A percentile compares a stretch with the other conserved stretches of the same genome.
These are phyloP conservation scores for Chloebia gouldiae DNA, from an alignment of 2,113 vertebrate genomes.

Conservation along the genomic window DNA sequence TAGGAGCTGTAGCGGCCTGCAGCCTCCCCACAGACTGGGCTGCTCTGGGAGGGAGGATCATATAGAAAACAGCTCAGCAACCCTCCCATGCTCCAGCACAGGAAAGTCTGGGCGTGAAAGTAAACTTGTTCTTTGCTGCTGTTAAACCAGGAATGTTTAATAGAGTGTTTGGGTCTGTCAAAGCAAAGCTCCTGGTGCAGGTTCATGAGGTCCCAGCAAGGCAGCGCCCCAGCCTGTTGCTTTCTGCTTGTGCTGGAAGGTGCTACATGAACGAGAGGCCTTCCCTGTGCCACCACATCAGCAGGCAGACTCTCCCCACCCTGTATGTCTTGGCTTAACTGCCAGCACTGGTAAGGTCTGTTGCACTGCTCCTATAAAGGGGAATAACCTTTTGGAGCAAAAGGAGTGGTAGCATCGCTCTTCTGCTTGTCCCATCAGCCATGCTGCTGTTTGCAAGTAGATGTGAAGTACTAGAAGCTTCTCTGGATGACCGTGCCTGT, in stretches of 20 bases:
- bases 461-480: not conserved
- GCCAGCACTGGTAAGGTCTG: not conserved
- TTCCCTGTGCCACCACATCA: not conserved
- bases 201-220: not conserved
- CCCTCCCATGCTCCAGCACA: not conserved
- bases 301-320: not conserved
- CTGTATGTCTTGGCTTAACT: not conserved
- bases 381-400: not conserved
- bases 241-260: not conserved
- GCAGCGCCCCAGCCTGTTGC: fast-evolving
- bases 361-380: not conserved
- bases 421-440: not conserved
- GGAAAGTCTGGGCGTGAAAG: not conserved
- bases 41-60: not conserved
- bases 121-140: not conserved
- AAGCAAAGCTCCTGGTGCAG: not conserved
- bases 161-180: not conserved
- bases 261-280: not conserved
- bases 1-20: not conserved
- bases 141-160: not conserved
- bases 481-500: not conserved
- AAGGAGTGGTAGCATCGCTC: not conserved
- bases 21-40: not conserved
- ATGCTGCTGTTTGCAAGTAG: not conserved
- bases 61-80: not conserved